Base-by-base conservation (phyloP, 2,797 vertebrate species). In the Myotis planiceps region DNA sequence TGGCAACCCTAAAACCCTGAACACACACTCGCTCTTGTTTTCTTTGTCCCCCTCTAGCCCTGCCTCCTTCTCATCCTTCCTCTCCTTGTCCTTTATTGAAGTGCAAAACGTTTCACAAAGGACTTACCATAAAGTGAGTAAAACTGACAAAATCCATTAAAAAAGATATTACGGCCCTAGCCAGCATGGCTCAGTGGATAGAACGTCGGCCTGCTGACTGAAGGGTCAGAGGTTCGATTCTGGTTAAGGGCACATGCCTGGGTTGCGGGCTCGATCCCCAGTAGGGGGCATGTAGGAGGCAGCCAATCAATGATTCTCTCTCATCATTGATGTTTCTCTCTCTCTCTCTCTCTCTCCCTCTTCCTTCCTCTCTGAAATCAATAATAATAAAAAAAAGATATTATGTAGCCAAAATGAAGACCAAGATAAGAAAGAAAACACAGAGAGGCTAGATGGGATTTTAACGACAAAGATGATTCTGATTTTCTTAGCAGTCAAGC, bases 31-130 rank as follows among this genome's bases (percentile, higher is more conserved):
- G 1, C 0, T 23, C 10, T 37, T 16, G 13, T 84, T 69, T 6
- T 27, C 13, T 78, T 3, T 47, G 32, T 27, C 12, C 4, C 9
- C 9, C 5, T 60, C 2, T 19, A 8, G 27, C 9, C 8, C 13
- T 55, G 27, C 12, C 23, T 90, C 47, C 14, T 29, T 63, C 25
- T 85, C 19, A 72, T 58, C 9, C 16, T 78, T 74, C 32, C 47
- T 16, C 2, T 23, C 60, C 13, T 34, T 19, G 18, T 63, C 34
- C 81, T 81, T 53, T 12, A n/a, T 63, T n/a, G 76, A 51, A 47
- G 47, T 88, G 9, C 47, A 89, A 94, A 78, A 78, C 87, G 21
- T n/a, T 51, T 90, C 39, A 84, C 2, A 65, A 92, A 93, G 19
- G 29, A 76, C 69, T 88, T 49, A 66, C 19, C 68, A 39, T 29